Evolutionary conservation across 1,140 invertebrate species (phyloP).

Genomic region (Sycophaga agraensis): DNA sequence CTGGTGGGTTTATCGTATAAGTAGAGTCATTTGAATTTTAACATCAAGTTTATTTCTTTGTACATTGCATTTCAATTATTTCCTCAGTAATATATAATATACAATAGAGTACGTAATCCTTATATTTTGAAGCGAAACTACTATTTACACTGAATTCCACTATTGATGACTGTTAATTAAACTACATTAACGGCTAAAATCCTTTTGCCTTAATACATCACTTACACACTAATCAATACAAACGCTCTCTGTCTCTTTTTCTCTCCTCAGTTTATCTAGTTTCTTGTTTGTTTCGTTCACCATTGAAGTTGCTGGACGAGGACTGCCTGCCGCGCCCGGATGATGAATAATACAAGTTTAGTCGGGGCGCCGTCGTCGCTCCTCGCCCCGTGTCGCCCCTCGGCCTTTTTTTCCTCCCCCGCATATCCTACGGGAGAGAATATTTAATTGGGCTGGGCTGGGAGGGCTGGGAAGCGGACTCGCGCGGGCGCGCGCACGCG

Average conservation of each 20-base stretch:
- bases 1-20: too few relatives aligned
- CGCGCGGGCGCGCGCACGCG: too few relatives aligned
- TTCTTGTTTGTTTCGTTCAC: neutral
- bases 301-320: neutral
- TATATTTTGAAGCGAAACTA: slow-evolving; percentile 10
- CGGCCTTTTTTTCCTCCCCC: neutral
- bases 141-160: slow-evolving; percentile 14
- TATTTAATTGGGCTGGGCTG: slow-evolving; percentile 22
- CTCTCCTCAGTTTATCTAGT: neutral
- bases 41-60: slow-evolving; percentile 22
- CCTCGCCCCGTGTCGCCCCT: neutral
- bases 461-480: too few relatives aligned
- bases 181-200: neutral
- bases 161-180: neutral
- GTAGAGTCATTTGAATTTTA: too few relatives aligned
- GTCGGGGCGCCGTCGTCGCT: neutral
- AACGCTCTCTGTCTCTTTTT: slow-evolving; percentile 6
- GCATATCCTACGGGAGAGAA: neutral
- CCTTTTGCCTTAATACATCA: neutral
- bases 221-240: slow-evolving; percentile 11
- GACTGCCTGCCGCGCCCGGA: neutral
- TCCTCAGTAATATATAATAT: slow-evolving; percentile 8
- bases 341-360: slow-evolving; percentile 18
- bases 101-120: slow-evolving; percentile 7
- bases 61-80: slow-evolving; percentile 11